Percentiles rank a stretch among this genome's conserved stretches.
Conservation (phyloP, 2,113 vertebrate species). For the Lota lota region DNA sequence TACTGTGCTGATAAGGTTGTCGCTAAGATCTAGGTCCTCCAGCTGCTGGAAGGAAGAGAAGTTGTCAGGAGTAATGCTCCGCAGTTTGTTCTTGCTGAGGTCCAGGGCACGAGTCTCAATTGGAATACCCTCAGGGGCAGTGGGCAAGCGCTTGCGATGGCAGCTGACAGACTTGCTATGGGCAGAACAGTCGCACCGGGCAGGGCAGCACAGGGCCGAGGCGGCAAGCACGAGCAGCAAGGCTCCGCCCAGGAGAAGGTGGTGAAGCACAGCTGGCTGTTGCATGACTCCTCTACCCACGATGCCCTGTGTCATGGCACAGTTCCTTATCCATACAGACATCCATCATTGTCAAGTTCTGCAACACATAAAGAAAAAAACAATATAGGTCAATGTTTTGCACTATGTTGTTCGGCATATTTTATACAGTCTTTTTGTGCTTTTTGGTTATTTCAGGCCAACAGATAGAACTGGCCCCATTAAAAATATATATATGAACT, state of each 20-base stretch:
- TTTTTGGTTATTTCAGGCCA: no score
- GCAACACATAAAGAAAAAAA: slow-evolving; percentile 37
- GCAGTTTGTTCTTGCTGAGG: slow-evolving; percentile 94
- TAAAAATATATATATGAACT: no score
- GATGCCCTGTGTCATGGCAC: slow-evolving; percentile 64
- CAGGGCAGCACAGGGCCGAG: slow-evolving; percentile 84
- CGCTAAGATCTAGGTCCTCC: slow-evolving; percentile 93
- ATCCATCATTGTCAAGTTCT: slow-evolving; percentile 65
- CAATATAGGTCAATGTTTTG: not conserved
- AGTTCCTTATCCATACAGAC: slow-evolving; percentile 51
- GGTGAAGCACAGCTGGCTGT: slow-evolving; percentile 43
- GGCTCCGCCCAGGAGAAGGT: slow-evolving; percentile 64
- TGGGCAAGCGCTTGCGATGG: slow-evolving; percentile 85
- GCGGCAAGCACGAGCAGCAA: slow-evolving; percentile 63
- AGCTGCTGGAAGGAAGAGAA: slow-evolving; percentile 91
- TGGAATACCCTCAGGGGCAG: slow-evolving; percentile 91
- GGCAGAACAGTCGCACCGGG: slow-evolving; percentile 93
- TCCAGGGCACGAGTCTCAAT: slow-evolving; percentile 90
- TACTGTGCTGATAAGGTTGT: slow-evolving; percentile 89
- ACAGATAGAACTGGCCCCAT: no score
- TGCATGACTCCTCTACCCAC: slow-evolving; percentile 69
- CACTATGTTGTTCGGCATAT: no score
- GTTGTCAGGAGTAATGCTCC: slow-evolving; percentile 90
- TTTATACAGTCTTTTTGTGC: no score
- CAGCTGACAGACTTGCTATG: slow-evolving; percentile 93